Evolutionary conservation across 2,888 invertebrate genomes (phyloP).

Genomic region (Blastobasis lacticolella): DNA sequence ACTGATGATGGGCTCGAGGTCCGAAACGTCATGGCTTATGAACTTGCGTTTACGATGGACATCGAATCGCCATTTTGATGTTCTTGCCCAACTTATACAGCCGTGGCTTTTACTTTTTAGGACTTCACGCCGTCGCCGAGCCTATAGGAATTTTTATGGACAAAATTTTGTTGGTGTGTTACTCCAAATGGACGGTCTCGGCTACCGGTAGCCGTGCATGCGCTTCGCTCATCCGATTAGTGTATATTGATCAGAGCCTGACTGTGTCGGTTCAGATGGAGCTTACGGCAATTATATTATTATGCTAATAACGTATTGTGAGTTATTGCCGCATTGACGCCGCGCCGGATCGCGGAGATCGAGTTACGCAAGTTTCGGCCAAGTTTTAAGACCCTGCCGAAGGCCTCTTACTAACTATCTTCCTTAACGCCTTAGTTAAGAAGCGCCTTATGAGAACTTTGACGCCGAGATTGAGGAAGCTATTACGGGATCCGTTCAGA

Average conservation of each 20-base stretch:
- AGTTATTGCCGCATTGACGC: constrained; percentile 55
- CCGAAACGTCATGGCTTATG: constrained; percentile 55
- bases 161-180: too few relatives aligned
- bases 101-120: constrained; percentile 14
- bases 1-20: constrained; percentile 51
- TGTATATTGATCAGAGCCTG: background rate
- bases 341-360: constrained; percentile 54
- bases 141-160: too few relatives aligned
- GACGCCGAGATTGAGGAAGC: constrained; percentile 72
- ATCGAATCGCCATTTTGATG: constrained; percentile 37
- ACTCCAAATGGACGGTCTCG: too few relatives aligned
- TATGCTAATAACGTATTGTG: constrained; percentile 67
- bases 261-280: constrained; percentile 3
- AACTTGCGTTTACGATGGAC: constrained; percentile 55
- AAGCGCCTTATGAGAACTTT: constrained; percentile 73
- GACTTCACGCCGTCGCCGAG: constrained; percentile 6
- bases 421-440: constrained; percentile 72
- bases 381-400: constrained; percentile 70
- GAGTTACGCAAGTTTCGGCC: constrained; percentile 64
- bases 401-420: constrained; percentile 69
- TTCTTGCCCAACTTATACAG: constrained; percentile 19
- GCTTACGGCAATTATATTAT: constrained; percentile 22
- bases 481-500: constrained; percentile 69
- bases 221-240: background rate
- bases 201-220: too few relatives aligned